A percentile compares a stretch with the other conserved stretches of the same genome.
Conservation (phyloP, 1,140 invertebrate genomes). For the Triops cancriformis region DNA sequence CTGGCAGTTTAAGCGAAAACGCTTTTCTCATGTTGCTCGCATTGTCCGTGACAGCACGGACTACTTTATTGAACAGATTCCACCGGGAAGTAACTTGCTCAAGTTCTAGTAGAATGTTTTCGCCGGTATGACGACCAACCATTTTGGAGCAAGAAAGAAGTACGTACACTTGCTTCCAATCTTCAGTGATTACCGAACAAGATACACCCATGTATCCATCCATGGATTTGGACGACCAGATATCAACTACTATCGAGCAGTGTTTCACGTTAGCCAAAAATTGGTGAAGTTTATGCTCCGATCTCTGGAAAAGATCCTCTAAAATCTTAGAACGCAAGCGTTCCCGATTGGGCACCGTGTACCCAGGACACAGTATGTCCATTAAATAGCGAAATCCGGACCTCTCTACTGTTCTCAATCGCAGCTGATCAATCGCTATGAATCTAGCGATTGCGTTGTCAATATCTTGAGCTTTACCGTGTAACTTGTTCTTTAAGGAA, state of each 20-base stretch:
- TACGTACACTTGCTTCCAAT: no score
- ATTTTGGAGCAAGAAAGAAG: no score
- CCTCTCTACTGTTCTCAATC: neutral
- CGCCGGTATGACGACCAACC: no score
- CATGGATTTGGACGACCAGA: no score
- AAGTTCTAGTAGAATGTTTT: no score
- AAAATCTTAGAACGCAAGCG: slow-evolving; percentile 10
- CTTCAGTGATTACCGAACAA: no score
- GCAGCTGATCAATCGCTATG: neutral
- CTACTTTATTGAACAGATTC: no score
- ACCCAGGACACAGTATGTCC: neutral
- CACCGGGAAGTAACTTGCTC: no score
- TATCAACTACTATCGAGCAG: neutral
- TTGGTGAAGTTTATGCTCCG: neutral
- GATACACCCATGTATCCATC: no score
- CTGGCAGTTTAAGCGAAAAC: slow-evolving; percentile 15
- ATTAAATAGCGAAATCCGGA: neutral
- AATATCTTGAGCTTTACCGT: neutral
- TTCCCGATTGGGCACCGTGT: slow-evolving; percentile 16
- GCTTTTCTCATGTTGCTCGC: slow-evolving; percentile 17
- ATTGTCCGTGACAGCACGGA: slow-evolving; percentile 23
- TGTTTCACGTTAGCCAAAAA: neutral
- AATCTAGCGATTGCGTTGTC: no score
- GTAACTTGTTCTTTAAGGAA: neutral
- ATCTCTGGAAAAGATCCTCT: no score